Evolutionary conservation across 2,797 vertebrate genomes (phyloP).

Genomic region (Cyclopterus lumpus): DNA sequence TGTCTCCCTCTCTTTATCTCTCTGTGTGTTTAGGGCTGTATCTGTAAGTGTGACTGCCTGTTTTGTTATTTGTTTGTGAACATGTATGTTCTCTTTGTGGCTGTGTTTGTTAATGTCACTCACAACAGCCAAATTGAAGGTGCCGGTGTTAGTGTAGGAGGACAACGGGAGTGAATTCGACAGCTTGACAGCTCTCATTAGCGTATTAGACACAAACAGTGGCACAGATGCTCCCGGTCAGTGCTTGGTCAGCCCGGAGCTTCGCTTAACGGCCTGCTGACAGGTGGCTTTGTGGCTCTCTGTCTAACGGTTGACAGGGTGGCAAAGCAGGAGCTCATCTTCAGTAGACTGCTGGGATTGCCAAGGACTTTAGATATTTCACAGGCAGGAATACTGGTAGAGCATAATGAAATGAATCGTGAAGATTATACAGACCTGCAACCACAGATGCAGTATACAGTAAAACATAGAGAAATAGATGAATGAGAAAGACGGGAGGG

Average conservation of each 20-base stretch:
- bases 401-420: conserved; percentile 30
- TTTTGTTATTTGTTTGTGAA: conserved; percentile 51
- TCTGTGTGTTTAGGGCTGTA: conserved; percentile 8
- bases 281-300: conserved; percentile 83
- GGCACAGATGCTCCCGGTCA: conserved; percentile 83
- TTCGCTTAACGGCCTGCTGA: conserved; percentile 75
- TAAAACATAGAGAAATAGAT: not conserved
- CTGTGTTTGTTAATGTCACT: conserved; percentile 74
- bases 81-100: conserved; percentile 64
- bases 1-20: conserved; percentile 18
- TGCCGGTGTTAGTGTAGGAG: conserved; percentile 78
- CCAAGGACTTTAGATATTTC: conserved; percentile 65
- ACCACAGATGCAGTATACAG: not conserved
- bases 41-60: conserved; percentile 16
- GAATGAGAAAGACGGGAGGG: not conserved
- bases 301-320: conserved; percentile 79
- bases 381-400: conserved; percentile 34
- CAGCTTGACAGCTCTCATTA: conserved; percentile 85
- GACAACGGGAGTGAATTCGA: conserved; percentile 75
- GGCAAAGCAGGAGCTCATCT: conserved; percentile 73
- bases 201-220: conserved; percentile 81
- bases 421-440: conserved; percentile 28
- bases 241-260: conserved; percentile 75
- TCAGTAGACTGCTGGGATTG: conserved; percentile 66
- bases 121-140: conserved; percentile 78